Base-by-base conservation (phyloP, 2,113 vertebrate genomes). In the Carlito syrichta region DNA sequence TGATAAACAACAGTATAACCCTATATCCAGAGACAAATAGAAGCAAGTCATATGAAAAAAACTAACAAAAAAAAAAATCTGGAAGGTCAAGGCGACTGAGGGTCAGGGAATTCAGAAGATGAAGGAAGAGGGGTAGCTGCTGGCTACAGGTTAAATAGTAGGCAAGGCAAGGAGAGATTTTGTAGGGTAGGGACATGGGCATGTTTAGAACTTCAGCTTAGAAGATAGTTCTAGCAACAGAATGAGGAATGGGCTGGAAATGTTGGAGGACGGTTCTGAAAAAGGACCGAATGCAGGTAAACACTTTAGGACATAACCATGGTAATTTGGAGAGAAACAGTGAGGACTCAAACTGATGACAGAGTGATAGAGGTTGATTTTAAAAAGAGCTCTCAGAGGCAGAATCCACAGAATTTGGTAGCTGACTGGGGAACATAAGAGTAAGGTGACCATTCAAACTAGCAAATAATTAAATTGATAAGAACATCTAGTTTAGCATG, bases 401-500 rank as follows among this genome's bases (percentile, higher is more conserved):
- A 83, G 14, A 87, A 62, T 83, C 30, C 78, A 25, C 0, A 87
- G 32, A 27, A n/a, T 71, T 79, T 71, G 17, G 13, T 48, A 6
- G 85, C 8, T 40, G 32, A 7, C 14, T 10, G 6, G n/a, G 7
- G 6, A 1, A 6, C 10, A 45, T 45, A 82, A 77, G n/a, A 81
- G 19, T 35, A 6, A 77, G 19, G 6, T 23, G 48, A 60, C 77
- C 48, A 86, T 32, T 82, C 43, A 74, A 50, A 95, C 48, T 12
- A 85, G 10, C 17, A 91, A 89, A 76, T 8, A 86, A 79, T 38
- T 68, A 92, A 81, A 89, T 45, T 56, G 71, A 69, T 63, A 68
- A 73, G 94, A 95, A 73, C 30, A 27, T 30, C 17, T 60, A 71
- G 7, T 52, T 8, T 71, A 89, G 11, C 1, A 76, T 78, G 6